Percentiles rank a stretch among this genome's conserved stretches.
These are phyloP conservation scores for Polydrusus tereticollis DNA, from an alignment of 2,888 invertebrate species.

Conservation along the genomic window DNA sequence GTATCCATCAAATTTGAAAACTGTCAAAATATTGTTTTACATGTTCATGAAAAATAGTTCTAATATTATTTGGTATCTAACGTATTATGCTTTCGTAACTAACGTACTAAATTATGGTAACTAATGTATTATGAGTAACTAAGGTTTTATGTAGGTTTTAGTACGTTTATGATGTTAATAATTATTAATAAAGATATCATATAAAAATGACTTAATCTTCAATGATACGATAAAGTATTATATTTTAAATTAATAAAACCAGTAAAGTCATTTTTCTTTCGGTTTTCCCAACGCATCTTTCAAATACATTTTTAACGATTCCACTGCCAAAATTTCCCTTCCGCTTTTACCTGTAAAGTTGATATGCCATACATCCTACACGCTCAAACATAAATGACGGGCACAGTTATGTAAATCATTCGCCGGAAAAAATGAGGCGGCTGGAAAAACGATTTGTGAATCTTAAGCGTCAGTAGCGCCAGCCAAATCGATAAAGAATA, in stretches of 20 bases:
- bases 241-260: not conserved
- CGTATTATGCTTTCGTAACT: no score
- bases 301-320: constrained; percentile 26
- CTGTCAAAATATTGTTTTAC: no score
- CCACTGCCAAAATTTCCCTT: not conserved
- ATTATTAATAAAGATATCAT: no score
- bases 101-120: no score
- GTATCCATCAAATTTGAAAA: no score
- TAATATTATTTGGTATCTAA: no score
- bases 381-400: constrained; percentile 35
- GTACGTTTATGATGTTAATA: no score
- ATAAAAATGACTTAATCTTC: no score
- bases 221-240: not conserved
- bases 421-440: constrained; percentile 30
- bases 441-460: constrained; percentile 29
- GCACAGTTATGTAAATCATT: constrained; percentile 43
- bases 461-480: constrained; percentile 13
- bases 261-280: not conserved
- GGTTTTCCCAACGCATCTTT: not conserved
- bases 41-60: no score
- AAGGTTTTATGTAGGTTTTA: no score
- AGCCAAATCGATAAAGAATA: not conserved
- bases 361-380: constrained; percentile 34
- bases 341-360: constrained; percentile 30
- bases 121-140: no score